phyloP scores from a whole-genome alignment of 2,888 invertebrate species.

The Melipona bicolor region DNA sequence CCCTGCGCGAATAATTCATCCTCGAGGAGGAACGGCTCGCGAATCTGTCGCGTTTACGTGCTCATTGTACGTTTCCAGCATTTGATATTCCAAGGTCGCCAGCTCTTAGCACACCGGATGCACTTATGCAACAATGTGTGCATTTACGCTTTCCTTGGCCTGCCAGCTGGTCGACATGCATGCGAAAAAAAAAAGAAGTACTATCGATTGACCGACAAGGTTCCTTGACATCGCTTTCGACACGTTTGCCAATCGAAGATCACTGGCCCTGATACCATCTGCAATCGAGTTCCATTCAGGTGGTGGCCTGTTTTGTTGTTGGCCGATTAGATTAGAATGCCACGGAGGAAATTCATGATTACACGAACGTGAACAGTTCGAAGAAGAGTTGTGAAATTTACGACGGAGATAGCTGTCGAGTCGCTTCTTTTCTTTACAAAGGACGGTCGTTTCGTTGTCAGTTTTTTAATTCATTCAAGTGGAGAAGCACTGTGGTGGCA shows the following conservation, averaged over 20 bases:
- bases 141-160: constrained; percentile 54
- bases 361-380: too few species aligned
- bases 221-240: constrained; percentile 51
- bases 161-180: constrained; percentile 40
- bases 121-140: constrained; percentile 63
- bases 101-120: constrained; percentile 59
- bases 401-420: not conserved
- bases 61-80: constrained; percentile 46
- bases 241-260: not conserved
- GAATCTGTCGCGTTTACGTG: constrained; percentile 38
- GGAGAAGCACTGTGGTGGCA: too few species aligned
- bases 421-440: not conserved
- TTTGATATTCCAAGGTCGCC: constrained; percentile 62
- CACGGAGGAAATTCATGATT: too few species aligned
- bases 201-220: constrained; percentile 61
- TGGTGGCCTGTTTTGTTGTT: not conserved
- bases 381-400: not conserved
- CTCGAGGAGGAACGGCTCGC: constrained; percentile 13
- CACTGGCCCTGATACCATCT: not conserved
- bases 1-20: constrained; percentile 26
- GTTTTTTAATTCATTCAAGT: too few species aligned
- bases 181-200: constrained; percentile 33
- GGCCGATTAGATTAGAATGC: not conserved
- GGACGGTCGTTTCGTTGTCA: not conserved
- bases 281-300: not conserved